Evolutionary conservation across 2,888 invertebrate species (phyloP), one percentile per base, ranked within the genome.

Genomic region (Urechis unicinctus): DNA sequence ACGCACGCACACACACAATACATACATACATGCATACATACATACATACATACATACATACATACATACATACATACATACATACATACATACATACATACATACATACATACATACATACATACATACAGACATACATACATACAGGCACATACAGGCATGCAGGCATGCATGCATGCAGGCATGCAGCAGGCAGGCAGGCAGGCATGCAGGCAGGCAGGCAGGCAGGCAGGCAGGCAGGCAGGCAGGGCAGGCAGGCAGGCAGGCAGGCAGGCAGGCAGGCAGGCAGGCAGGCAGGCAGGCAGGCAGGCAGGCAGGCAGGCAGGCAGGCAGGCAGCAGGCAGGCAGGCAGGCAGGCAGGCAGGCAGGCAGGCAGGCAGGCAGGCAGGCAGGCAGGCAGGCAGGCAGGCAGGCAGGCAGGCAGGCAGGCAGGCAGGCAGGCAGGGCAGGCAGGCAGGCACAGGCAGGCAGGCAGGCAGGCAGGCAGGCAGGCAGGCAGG

Each of bases 241-340:
- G n/a, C n/a, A n/a, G n/a, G n/a, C n/a, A n/a, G n/a, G n/a, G n/a
- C n/a, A n/a, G n/a, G n/a, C 45, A 45, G 45, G 45, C 45, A 45
- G 45, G 45, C 45, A 45, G 45, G 45, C 45, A 45, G 45, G 45
- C 45, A 45, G 45, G 45, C 45, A 45, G 45, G 45, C 45, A 45
- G 45, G 41, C 41, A 36, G 45, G 45, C 17, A 45, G 45, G 45
- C 17, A 45, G 45, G 45, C 17, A 45, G 45, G 45, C 17, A 45
- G 45, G 45, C 17, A 45, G 45, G 45, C 17, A 45, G 45, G 45
- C 17, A 45, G 45, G 45, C 17, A 45, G 45, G 45, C 17, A 45
- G 45, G 45, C 17, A 45, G 45, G 45, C 17, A 45, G 45, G 45
- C 17, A n/a, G n/a, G n/a, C n/a, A n/a, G n/a, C n/a, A n/a, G n/a